Evolutionary conservation across 2,113 vertebrate species (phyloP).

Genomic region (Eleginops maclovinus): DNA sequence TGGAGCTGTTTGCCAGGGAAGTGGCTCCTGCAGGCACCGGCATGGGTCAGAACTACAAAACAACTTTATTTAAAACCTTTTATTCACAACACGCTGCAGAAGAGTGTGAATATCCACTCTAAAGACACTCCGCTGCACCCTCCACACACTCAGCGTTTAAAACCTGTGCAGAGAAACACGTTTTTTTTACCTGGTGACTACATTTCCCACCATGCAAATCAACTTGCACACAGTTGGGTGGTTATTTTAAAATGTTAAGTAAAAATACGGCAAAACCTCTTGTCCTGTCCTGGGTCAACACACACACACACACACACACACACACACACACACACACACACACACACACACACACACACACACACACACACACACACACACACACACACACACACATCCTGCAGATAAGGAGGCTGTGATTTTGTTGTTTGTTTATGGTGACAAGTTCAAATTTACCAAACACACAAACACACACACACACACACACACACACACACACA

Average conservation of each 20-base stretch:
- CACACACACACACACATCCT: no score
- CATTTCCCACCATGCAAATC: conserved; percentile 5
- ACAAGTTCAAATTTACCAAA: no score
- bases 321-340: conserved; percentile 20
- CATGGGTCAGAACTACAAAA: conserved; percentile 82
- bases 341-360: not conserved
- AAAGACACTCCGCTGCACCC: no score
- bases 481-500: not conserved
- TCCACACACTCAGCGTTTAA: no score
- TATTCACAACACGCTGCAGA: not conserved
- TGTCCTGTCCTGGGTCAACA: no score
- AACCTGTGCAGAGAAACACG: not conserved
- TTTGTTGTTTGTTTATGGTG: no score
- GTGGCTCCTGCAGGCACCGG: conserved; percentile 88
- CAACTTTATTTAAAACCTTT: not conserved
- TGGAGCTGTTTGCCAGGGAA: conserved; percentile 90
- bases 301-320: no score
- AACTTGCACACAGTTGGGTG: no score
- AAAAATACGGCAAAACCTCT: no score
- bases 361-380: not conserved
- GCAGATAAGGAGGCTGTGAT: no score
- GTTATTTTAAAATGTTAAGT: no score
- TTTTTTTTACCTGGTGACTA: not conserved
- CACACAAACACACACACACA: not conserved
- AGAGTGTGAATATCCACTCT: not conserved